Conservation (phyloP, 1,140 invertebrate species). For the Arctopsyche grandis region DNA sequence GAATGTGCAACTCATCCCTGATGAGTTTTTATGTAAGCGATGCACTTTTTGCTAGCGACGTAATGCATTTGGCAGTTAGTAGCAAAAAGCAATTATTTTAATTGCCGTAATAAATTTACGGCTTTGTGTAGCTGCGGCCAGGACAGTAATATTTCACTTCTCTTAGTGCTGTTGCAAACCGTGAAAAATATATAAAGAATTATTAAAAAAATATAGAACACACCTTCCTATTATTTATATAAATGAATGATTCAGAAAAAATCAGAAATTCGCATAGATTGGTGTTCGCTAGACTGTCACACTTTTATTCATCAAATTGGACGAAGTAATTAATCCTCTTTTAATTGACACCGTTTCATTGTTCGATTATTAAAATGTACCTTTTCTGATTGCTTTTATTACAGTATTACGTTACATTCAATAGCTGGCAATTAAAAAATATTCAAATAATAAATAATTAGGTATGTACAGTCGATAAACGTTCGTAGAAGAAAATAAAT, state of each 20-base stretch:
- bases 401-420: no score
- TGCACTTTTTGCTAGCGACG: constrained; percentile 28
- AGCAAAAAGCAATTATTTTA: constrained; percentile 38
- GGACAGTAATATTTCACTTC: constrained; percentile 26
- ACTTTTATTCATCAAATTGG: no score
- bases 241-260: no score
- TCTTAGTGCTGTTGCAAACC: background rate
- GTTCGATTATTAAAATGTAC: no score
- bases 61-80: constrained; percentile 42
- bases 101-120: constrained; percentile 41
- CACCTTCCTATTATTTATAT: background rate
- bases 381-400: no score
- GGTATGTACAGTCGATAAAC: no score
- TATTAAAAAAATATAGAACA: background rate
- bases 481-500: background rate
- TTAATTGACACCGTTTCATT: no score
- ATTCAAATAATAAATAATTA: no score
- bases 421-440: no score
- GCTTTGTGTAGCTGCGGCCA: constrained; percentile 23
- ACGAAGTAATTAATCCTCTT: no score
- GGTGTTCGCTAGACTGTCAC: no score
- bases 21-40: constrained; percentile 22
- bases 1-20: constrained; percentile 6
- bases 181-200: constrained; percentile 18
- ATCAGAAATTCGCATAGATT: no score